Percentiles rank a stretch among this genome's conserved stretches.
Evolutionary conservation across 2,888 invertebrate species (phyloP).

Genomic region (Callimorpha dominula): DNA sequence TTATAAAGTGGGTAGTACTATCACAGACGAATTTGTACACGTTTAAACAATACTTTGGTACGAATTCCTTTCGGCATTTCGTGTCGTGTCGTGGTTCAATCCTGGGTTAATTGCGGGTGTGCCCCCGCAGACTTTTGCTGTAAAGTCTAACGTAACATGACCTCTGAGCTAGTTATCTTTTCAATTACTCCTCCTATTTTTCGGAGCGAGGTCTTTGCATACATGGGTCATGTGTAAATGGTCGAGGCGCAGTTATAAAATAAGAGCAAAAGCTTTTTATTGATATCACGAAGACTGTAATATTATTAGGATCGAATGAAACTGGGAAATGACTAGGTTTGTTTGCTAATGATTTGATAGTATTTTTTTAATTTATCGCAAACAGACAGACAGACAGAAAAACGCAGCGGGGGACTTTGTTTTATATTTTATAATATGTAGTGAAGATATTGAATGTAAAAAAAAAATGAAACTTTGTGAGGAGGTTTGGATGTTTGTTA

Average conservation of each 20-base stretch:
- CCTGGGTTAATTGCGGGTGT: conserved; percentile 46
- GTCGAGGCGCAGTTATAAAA: conserved; percentile 52
- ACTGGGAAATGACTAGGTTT: conserved; percentile 32
- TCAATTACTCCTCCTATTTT: conserved; percentile 28
- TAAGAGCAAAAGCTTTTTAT: conserved; percentile 56
- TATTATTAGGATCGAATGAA: conserved; percentile 61
- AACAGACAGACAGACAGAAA: too few species aligned
- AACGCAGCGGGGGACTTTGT: too few species aligned
- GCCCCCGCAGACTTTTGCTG: conserved; percentile 30
- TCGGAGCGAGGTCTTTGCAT: conserved; percentile 20
- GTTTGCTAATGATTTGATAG: background rate
- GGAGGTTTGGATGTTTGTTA: too few species aligned
- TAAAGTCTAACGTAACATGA: conserved; percentile 38
- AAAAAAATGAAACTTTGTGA: too few species aligned
- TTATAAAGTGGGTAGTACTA: background rate
- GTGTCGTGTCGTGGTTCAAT: conserved; percentile 46
- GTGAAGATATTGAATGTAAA: too few species aligned
- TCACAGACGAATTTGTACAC: conserved; percentile 29
- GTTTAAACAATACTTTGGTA: conserved; percentile 33
- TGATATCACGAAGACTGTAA: conserved; percentile 53
- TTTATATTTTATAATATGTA: too few species aligned
- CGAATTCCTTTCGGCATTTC: conserved; percentile 44
- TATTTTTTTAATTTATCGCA: too few species aligned
- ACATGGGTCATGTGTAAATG: conserved; percentile 48
- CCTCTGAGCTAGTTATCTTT: conserved; percentile 38